Evolutionary conservation across 2,797 vertebrate genomes (phyloP).

Genomic region (Austrolebias charrua): DNA sequence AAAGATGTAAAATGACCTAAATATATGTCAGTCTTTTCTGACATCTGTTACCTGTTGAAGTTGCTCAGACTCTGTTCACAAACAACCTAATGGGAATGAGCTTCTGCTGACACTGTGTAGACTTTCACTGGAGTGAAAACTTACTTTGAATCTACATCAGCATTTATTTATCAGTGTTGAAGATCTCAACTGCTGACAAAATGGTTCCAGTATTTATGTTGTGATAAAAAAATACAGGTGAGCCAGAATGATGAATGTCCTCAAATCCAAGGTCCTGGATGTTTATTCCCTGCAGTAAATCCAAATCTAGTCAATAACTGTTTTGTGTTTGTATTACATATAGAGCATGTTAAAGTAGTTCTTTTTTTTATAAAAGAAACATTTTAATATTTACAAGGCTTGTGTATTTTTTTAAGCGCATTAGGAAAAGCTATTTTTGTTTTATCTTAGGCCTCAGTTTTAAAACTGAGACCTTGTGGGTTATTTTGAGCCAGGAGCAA

Average conservation of each 20-base stretch:
- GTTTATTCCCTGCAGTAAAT: not conserved
- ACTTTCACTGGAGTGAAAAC: slow-evolving; percentile 7
- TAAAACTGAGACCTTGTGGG: too few relatives aligned
- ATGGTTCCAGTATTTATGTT: slow-evolving; percentile 31
- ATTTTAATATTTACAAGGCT: too few relatives aligned
- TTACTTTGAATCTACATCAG: slow-evolving; percentile 32
- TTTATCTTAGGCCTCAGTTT: too few relatives aligned
- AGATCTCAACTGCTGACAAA: slow-evolving; percentile 33
- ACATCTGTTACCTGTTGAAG: slow-evolving; percentile 44
- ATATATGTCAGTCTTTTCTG: not conserved
- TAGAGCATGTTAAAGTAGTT: not conserved
- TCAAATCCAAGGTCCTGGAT: slow-evolving; percentile 2
- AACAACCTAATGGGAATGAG: slow-evolving; percentile 46
- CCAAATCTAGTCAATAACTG: not conserved
- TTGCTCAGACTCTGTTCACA: slow-evolving; percentile 33
- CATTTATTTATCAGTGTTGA: slow-evolving; percentile 51
- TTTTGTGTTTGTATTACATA: not conserved
- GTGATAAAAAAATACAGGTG: slow-evolving; percentile 1
- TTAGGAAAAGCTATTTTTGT: too few relatives aligned
- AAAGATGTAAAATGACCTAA: slow-evolving; percentile 3
- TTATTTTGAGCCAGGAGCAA: too few relatives aligned
- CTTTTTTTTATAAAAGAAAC: not conserved
- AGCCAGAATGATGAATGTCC: not conserved
- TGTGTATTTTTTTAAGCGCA: too few relatives aligned
- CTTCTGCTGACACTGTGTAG: slow-evolving; percentile 45